Evolutionary conservation across 2,113 vertebrate genomes (phyloP).

Genomic region (Hippocampus mohnikei): DNA sequence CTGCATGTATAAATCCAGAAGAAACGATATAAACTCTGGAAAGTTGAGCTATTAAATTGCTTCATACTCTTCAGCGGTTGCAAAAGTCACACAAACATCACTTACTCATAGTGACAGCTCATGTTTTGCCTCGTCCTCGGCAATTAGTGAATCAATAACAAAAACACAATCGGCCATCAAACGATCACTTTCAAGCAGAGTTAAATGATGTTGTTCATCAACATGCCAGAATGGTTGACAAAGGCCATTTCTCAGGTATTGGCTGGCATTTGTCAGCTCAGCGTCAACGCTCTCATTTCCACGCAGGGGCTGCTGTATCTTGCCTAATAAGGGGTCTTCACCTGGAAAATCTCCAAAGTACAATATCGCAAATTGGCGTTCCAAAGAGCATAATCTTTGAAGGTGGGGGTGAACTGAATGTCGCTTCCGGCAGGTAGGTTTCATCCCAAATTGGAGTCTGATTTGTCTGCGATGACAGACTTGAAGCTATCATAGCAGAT

Average conservation of each 20-base stretch:
- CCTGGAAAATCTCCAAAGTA: constrained; percentile 16
- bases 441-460: constrained; percentile 22
- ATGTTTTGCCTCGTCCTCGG: constrained; percentile 54
- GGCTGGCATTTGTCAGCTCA: constrained; percentile 52
- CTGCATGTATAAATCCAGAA: background rate
- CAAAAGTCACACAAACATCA: constrained; percentile 60
- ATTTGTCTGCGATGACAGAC: constrained; percentile 29
- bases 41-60: background rate
- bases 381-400: background rate
- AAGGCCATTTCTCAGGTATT: constrained; percentile 55
- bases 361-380: constrained; percentile 11
- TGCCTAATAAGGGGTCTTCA: constrained; percentile 19
- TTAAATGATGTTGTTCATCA: constrained; percentile 58
- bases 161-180: constrained; percentile 51
- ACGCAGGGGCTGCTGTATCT: constrained; percentile 18
- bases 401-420: constrained; percentile 4
- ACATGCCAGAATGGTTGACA: constrained; percentile 47
- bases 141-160: constrained; percentile 73
- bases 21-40: background rate
- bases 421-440: constrained; percentile 21
- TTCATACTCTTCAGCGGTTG: constrained; percentile 41
- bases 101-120: constrained; percentile 66
- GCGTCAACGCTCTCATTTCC: constrained; percentile 40
- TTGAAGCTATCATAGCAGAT: constrained; percentile 43
- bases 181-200: constrained; percentile 56